Conservation (phyloP, 2,113 vertebrate genomes). For the Halcyon senegalensis region DNA sequence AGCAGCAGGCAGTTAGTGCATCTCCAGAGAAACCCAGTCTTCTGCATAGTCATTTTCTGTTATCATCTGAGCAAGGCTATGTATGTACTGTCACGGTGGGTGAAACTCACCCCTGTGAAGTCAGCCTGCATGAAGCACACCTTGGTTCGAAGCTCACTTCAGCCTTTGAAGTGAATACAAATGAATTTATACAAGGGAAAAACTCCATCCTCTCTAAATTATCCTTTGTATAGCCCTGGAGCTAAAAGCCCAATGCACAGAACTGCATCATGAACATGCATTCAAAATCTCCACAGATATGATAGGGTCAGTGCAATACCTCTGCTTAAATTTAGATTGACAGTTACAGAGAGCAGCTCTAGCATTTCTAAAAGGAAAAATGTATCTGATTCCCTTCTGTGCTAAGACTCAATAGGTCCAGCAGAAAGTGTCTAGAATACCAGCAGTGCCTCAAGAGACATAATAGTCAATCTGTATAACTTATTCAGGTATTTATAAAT, state of each 20-base stretch:
- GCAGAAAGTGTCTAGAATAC: not conserved
- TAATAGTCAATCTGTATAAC: not conserved
- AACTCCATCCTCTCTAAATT: not conserved
- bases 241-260: not conserved
- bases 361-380: not conserved
- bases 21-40: slow-evolving; percentile 9
- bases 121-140: not conserved
- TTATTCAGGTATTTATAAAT: not conserved
- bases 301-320: not conserved
- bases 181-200: not conserved
- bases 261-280: not conserved
- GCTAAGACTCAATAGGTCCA: not conserved
- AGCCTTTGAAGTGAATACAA: not conserved
- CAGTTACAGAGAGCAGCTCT: not conserved
- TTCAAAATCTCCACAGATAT: not conserved
- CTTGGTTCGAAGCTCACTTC: not conserved
- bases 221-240: not conserved
- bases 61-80: not conserved
- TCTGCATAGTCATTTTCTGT: slow-evolving; percentile 5
- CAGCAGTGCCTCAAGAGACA: not conserved
- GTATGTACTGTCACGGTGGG: not conserved
- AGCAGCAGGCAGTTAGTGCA: slow-evolving; percentile 20
- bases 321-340: not conserved
- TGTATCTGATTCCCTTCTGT: not conserved
- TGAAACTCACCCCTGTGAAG: not conserved